Evolutionary conservation across 1,140 invertebrate species (phyloP).

Genomic region (Halictus rubicundus): DNA sequence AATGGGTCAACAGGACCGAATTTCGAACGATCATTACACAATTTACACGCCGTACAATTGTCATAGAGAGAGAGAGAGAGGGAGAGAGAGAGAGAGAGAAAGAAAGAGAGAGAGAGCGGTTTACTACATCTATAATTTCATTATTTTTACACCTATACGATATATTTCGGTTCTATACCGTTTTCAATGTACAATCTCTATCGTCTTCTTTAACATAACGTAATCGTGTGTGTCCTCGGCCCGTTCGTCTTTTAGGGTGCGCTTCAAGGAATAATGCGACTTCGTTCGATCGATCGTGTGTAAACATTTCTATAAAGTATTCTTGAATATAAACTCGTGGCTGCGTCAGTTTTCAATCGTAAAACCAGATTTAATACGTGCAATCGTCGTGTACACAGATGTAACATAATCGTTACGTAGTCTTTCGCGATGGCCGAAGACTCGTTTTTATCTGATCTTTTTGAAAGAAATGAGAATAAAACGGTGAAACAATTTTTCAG

Average conservation of each 20-base stretch:
- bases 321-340: not conserved
- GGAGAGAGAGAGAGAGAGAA: not conserved
- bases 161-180: slow-evolving; percentile 71
- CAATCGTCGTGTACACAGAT: not conserved
- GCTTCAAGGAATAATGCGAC: slow-evolving; percentile 65
- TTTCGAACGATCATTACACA: slow-evolving; percentile 55
- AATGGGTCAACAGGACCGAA: slow-evolving; percentile 38
- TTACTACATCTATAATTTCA: slow-evolving; percentile 75
- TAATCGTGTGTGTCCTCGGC: slow-evolving; percentile 62
- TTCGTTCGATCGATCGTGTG: slow-evolving; percentile 16
- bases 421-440: slow-evolving; percentile 32
- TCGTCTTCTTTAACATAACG: slow-evolving; percentile 65
- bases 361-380: not conserved
- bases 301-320: slow-evolving; percentile 20
- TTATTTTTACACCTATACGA: slow-evolving; percentile 77
- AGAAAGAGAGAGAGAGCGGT: slow-evolving; percentile 25
- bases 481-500: slow-evolving; percentile 12
- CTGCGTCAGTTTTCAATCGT: not conserved
- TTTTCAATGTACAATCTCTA: slow-evolving; percentile 71
- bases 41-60: slow-evolving; percentile 62
- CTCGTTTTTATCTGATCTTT: slow-evolving; percentile 25
- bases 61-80: slow-evolving; percentile 56
- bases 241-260: slow-evolving; percentile 56
- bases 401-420: too few species aligned
- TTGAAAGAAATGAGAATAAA: slow-evolving; percentile 8